Evolutionary conservation across 2,888 invertebrate genomes (phyloP), one percentile per base, ranked within the genome.

Genomic region (Metalampra italica): DNA sequence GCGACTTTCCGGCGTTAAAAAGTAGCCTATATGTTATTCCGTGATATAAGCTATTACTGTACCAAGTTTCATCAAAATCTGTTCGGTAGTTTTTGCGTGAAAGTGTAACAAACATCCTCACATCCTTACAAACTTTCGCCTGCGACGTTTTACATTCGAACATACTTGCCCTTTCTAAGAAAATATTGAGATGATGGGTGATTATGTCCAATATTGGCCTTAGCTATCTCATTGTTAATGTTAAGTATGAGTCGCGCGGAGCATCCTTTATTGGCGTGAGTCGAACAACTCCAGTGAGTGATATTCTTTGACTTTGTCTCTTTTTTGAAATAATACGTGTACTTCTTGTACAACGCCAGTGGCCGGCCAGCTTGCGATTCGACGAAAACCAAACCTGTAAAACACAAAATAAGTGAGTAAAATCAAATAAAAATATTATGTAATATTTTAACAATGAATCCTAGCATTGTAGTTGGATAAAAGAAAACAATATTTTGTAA

Each of bases 241-340:
- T 1, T 43, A 7, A 13, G 1, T 0, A 11, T 32, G 11, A 43
- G 38, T 12, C 49, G 22, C 0, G 50, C 55, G 7, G 22, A 45
- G 29, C 55, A 55, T 2, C 52, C 52, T 32, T 43, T 49, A 11
- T 32, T 38, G 9, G 43, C 36, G 8, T 51, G 51, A 11, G 55
- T 53, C 9, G 55, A 53, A 32, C 53, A 52, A 0, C 46, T 22
- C 53, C 55, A 53, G 11, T 7, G 8, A 2, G 39, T 8, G 8
- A 7, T 15, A 5, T 14, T 15, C 3, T 9, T 15, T 14, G n/a
- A 15, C 2, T 39, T 39, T 1, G 7, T 4, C 1, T 46, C 45
- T 2, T 45, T 38, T 0, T 43, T 39, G 15, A 14, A 39, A 39
- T 48, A 55, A 36, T 55, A 55, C 0, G 55, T 55, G 29, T 47